Base-by-base conservation (phyloP, 1,140 invertebrate genomes). In the Drosophila azteca region DNA sequence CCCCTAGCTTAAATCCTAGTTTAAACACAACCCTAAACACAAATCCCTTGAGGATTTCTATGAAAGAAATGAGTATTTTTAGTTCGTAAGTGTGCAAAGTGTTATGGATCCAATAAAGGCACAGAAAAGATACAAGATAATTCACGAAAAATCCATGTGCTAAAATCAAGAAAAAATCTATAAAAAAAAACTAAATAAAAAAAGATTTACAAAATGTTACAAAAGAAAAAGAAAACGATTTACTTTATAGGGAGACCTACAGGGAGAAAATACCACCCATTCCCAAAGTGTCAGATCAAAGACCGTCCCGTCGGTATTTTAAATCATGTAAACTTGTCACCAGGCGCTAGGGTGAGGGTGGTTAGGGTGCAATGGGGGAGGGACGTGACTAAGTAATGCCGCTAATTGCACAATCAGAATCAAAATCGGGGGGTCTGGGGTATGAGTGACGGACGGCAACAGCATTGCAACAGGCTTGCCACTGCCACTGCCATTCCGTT, bases 331-430 rank as follows among this genome's bases (percentile, higher is more conserved):
- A 68, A 73, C 77, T 74, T 85, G 82, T 87, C 81, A 69, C 68
- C 73, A 77, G 44, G 13, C 20, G 15, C 31, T 35, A 54, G 58
- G 43, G 59, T 39, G 15, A 8, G 17, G 11, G 26, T 20, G 41
- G 35, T 20, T 8, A 20, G 2, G 44, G 29, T 20, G 17, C 1
- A 20, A 20, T 20, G 41, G 53, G 43, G 39, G 17, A 41, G 43
- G 58, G 29, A 53, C 24, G 50, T 9, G 9, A 35, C 31, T 35
- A 35, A 35, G 31, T 35, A 35, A 35, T 55, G 59, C 67, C 52
- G 82, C 82, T 87, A 87, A 87, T 87, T 87, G 82, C 82, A 85
- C 83, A 72, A 85, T 87, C 77, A 78, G 62, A 58, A 49, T 49
- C 31, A 52, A 41, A 66, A 68, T 67, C 62, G 9, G 69, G 20